These are phyloP conservation scores for Diplazon laetatorius DNA, from an alignment of 2,888 invertebrate genomes.

Conservation along the genomic window DNA sequence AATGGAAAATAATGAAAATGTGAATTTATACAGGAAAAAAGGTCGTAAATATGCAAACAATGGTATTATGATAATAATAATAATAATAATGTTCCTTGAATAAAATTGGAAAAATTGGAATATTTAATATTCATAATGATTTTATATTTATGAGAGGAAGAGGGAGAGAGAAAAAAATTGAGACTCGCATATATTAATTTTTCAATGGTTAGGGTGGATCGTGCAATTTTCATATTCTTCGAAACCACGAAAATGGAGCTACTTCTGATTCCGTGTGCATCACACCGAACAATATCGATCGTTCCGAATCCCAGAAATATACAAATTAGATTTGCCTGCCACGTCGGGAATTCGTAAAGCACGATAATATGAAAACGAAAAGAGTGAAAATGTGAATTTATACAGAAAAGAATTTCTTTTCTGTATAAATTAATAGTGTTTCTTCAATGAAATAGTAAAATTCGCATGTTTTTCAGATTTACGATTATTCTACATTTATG, in stretches of 20 bases:
- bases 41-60: no score
- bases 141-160: no score
- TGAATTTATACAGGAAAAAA: no score
- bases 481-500: not conserved
- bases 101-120: not conserved
- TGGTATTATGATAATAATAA: no score
- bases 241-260: not conserved
- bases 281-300: slow-evolving; percentile 20
- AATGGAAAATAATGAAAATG: not conserved
- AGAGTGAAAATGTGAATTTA: not conserved
- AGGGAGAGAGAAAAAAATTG: not conserved
- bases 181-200: not conserved
- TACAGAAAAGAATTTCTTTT: no score
- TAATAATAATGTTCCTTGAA: not conserved
- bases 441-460: not conserved
- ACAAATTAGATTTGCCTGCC: no score
- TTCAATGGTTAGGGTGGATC: not conserved
- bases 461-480: not conserved
- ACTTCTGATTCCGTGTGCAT: not conserved
- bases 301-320: no score
- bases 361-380: not conserved
- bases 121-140: not conserved
- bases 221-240: not conserved
- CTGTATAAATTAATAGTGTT: not conserved
- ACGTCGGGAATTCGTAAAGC: not conserved